phyloP scores from a whole-genome alignment of 2,113 vertebrate species.

The Corvus cornix region DNA sequence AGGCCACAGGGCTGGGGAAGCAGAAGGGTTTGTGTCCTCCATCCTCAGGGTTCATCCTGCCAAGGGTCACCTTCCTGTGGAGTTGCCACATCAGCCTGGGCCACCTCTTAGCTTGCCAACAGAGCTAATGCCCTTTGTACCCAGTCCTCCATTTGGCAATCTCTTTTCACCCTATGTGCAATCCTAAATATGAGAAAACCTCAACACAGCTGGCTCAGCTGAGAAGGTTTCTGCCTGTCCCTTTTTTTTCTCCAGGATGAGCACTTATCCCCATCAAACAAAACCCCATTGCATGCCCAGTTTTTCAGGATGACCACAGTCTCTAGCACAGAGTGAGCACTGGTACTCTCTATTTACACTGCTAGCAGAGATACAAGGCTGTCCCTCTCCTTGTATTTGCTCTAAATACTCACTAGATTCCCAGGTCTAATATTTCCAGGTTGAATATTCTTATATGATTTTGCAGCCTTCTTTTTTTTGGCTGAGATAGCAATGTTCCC shows the following conservation, averaged over 20 bases:
- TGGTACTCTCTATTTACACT: background rate
- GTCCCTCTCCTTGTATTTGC: background rate
- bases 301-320: fast-evolving
- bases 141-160: background rate
- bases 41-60: background rate
- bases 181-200: background rate
- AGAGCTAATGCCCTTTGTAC: fast-evolving
- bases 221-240: background rate
- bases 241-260: background rate
- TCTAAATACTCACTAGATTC: background rate
- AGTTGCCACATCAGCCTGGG: background rate
- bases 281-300: background rate
- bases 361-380: background rate
- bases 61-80: background rate
- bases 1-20: background rate
- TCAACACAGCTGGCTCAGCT: background rate
- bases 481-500: background rate
- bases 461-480: background rate
- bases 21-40: background rate
- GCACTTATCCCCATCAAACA: background rate
- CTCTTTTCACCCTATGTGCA: background rate
- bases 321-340: fast-evolving
- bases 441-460: background rate
- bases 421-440: background rate
- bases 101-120: background rate